Percentiles rank a stretch among this genome's conserved stretches.
Evolutionary conservation across 2,113 vertebrate species (phyloP).

Genomic region (Melospiza georgiana): DNA sequence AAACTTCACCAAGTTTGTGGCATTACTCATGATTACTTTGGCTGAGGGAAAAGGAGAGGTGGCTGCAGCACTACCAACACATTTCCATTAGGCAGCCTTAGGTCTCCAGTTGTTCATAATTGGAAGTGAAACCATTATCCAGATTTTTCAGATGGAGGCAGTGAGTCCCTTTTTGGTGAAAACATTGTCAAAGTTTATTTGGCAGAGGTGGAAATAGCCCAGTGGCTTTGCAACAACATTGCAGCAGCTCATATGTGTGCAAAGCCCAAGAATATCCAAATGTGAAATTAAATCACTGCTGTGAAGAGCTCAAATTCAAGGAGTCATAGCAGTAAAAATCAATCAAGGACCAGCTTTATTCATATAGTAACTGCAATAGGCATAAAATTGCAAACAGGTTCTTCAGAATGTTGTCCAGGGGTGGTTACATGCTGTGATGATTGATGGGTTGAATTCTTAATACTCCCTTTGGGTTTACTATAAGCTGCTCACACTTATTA

Average conservation of each 20-base stretch:
- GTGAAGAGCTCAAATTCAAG: neutral
- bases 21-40: neutral
- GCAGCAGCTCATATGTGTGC: neutral
- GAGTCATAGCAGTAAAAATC: neutral
- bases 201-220: neutral
- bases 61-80: neutral
- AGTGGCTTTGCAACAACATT: neutral
- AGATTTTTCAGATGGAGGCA: neutral
- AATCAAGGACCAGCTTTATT: neutral
- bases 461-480: conserved; percentile 44
- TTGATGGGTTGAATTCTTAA: conserved; percentile 54
- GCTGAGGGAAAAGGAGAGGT: neutral
- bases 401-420: neutral
- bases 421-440: conserved; percentile 26
- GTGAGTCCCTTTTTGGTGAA: neutral
- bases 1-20: neutral
- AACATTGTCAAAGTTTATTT: neutral
- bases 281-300: neutral
- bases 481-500: conserved; percentile 53
- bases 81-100: neutral
- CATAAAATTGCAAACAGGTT: conserved; percentile 23
- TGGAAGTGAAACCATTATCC: neutral
- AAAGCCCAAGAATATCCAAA: neutral
- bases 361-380: neutral
- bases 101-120: neutral